Conservation (phyloP, 2,113 vertebrate genomes). For the Sinocyclocheilus rhinocerous region DNA sequence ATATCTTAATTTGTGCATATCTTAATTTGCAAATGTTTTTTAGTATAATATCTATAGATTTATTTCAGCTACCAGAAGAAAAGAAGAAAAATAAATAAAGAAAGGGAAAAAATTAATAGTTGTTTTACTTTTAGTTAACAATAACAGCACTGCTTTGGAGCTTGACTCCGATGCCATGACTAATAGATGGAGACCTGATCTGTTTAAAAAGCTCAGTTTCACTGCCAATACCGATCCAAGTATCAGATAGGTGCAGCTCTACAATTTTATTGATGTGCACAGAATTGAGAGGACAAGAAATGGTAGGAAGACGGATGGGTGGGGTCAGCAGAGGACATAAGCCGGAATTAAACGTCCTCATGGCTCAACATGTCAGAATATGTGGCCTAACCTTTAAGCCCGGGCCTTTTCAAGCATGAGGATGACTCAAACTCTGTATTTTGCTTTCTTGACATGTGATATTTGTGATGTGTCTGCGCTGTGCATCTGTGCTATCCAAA, state of each 20-base stretch:
- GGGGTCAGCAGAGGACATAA: neutral
- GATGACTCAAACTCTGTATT: slow-evolving; percentile 14
- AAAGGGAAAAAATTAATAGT: no score
- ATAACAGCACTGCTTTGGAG: neutral
- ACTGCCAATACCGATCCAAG: neutral
- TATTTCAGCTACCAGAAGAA: no score
- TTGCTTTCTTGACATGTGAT: slow-evolving; percentile 43
- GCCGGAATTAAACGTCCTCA: neutral
- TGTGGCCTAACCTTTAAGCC: slow-evolving; percentile 3
- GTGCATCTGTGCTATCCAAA: slow-evolving; percentile 12
- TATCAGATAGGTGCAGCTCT: neutral
- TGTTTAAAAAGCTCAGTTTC: neutral
- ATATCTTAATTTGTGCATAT: no score
- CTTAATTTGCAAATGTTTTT: no score
- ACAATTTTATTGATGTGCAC: neutral
- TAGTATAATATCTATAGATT: no score
- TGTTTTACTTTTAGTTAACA: neutral
- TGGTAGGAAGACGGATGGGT: neutral
- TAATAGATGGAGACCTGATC: neutral
- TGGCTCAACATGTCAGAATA: neutral
- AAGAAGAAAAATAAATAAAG: no score
- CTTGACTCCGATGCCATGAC: neutral
- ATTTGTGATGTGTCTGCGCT: slow-evolving; percentile 26
- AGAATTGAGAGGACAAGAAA: neutral
- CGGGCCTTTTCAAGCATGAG: neutral